A percentile compares a stretch with the other conserved stretches of the same genome.
Conservation (phyloP, 2,113 vertebrate species). For the Apodemus sylvaticus region DNA sequence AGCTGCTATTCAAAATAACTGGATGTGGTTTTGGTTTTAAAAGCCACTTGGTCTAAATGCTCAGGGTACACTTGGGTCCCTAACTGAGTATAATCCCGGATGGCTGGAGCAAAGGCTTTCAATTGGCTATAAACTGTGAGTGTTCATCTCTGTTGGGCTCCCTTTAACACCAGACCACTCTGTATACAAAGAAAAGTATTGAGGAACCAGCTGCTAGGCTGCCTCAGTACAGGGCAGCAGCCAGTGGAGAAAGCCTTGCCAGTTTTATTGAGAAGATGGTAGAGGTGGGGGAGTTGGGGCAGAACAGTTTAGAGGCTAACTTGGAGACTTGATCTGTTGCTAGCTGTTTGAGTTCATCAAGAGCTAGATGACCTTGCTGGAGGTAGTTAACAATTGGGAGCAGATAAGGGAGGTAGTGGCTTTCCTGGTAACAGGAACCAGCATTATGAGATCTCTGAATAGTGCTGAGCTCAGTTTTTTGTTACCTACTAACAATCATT, state of each 20-base stretch:
- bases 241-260: background rate
- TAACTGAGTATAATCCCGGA: background rate
- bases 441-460: background rate
- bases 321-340: background rate
- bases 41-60: background rate
- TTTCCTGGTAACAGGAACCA: background rate
- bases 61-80: background rate
- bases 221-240: background rate
- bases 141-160: background rate
- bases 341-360: background rate
- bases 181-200: background rate
- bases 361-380: background rate
- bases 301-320: background rate
- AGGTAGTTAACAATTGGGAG: background rate
- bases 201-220: background rate
- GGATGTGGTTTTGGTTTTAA: background rate
- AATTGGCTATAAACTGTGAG: background rate
- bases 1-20: background rate
- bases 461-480: background rate
- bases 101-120: background rate
- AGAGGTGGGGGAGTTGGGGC: background rate
- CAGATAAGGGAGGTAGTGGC: background rate
- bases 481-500: background rate
- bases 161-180: background rate
- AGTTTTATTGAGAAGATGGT: background rate